These are phyloP conservation scores for Sitophilus oryzae DNA, from an alignment of 1,140 invertebrate genomes.

Conservation along the genomic window DNA sequence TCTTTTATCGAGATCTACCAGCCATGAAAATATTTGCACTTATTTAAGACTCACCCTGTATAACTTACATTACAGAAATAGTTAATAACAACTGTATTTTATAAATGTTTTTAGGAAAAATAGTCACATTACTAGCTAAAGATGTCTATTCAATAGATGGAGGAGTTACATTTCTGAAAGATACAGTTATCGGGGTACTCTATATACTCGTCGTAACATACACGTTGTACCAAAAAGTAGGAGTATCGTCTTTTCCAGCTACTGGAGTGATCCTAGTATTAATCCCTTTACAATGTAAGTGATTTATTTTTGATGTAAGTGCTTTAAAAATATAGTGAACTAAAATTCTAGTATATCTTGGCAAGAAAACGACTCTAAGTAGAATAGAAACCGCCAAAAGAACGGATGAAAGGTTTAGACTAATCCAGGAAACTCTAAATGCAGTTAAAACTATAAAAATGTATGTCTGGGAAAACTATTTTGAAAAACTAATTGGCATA, in stretches of 20 bases:
- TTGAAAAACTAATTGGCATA: conserved; percentile 55
- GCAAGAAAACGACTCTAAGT: conserved; percentile 42
- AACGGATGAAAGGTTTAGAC: conserved; percentile 70
- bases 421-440: conserved; percentile 79
- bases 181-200: conserved; percentile 65
- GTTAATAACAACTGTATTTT: too few species aligned
- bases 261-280: conserved; percentile 71
- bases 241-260: conserved; percentile 67
- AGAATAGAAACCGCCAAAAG: conserved; percentile 16
- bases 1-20: too few species aligned
- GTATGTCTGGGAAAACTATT: conserved; percentile 80
- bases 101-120: conserved; percentile 67
- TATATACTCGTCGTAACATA: conserved; percentile 66
- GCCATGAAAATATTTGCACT: too few species aligned
- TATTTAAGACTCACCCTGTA: too few species aligned
- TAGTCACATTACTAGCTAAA: conserved; percentile 82
- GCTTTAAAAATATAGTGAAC: not conserved
- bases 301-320: not conserved
- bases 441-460: conserved; percentile 79
- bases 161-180: conserved; percentile 58
- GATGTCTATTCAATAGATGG: conserved; percentile 68
- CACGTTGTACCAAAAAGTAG: conserved; percentile 68
- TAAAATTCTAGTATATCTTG: conserved; percentile 52
- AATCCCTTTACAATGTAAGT: conserved; percentile 56
- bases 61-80: too few species aligned